phyloP scores from a whole-genome alignment of 2,113 vertebrate species.

The Limnothrissa miodon region DNA sequence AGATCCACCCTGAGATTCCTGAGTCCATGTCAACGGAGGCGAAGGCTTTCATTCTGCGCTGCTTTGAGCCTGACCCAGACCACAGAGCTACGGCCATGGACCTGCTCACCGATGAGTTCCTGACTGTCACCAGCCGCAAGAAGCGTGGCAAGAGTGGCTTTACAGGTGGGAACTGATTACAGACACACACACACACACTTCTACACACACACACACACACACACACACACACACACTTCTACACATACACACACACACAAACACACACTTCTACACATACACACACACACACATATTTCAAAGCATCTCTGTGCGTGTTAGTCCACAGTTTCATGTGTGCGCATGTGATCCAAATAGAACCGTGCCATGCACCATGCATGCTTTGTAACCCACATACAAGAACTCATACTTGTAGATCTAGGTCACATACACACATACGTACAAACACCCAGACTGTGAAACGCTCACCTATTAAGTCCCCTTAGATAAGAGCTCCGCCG shows the following conservation, averaged over 20 bases:
- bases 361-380: not conserved
- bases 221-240: slow-evolving; percentile 10
- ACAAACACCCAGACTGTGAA: not conserved
- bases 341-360: not conserved
- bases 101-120: slow-evolving; percentile 91
- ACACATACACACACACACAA: slow-evolving; percentile 6
- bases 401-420: not conserved
- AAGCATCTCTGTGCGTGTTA: not conserved
- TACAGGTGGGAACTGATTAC: slow-evolving; percentile 71
- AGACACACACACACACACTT: not conserved
- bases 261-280: too few species aligned
- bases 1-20: slow-evolving; percentile 98
- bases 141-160: slow-evolving; percentile 84
- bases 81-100: slow-evolving; percentile 84
- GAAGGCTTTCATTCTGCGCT: slow-evolving; percentile 92
- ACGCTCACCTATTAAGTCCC: not conserved
- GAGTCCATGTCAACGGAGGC: slow-evolving; percentile 96
- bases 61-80: slow-evolving; percentile 96
- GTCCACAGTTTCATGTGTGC: not conserved
- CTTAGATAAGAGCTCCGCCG: not conserved
- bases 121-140: slow-evolving; percentile 95
- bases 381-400: not conserved
- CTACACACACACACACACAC: not conserved
- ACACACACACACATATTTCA: not conserved
- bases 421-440: not conserved